These are phyloP conservation scores for Drosophila vallismaia DNA, from an alignment of 2,888 invertebrate species.

Conservation along the genomic window DNA sequence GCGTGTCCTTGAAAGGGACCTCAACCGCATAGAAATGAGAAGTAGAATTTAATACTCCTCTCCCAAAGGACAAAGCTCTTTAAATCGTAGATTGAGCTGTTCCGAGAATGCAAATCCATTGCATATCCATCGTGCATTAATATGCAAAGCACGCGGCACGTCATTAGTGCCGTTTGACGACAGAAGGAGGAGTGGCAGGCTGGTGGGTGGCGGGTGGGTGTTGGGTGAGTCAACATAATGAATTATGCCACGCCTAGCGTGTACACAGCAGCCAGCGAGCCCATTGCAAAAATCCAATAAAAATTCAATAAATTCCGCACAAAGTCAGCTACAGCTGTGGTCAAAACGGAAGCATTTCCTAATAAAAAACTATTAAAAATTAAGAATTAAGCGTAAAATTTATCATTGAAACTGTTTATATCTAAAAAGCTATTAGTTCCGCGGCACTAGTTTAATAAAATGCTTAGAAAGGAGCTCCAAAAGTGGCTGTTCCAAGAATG, in stretches of 20 bases:
- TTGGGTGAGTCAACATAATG: constrained; percentile 70
- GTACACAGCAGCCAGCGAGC: constrained; percentile 65
- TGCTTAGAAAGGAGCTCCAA: neutral
- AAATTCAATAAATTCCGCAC: constrained; percentile 80
- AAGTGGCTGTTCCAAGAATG: neutral
- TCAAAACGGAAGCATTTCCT: constrained; percentile 1
- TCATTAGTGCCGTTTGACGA: constrained; percentile 35
- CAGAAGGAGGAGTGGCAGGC: constrained; percentile 1
- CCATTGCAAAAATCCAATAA: constrained; percentile 72
- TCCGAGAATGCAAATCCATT: constrained; percentile 62
- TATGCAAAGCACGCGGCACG: constrained; percentile 74
- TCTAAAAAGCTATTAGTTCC: neutral
- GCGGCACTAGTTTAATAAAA: neutral
- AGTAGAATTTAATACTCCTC: neutral
- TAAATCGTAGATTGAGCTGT: constrained; percentile 72
- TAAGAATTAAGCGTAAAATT: too few relatives aligned
- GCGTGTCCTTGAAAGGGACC: constrained; percentile 12
- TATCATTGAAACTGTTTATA: too few relatives aligned
- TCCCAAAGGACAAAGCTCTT: constrained; percentile 39
- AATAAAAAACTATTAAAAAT: neutral
- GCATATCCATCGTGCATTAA: constrained; percentile 51
- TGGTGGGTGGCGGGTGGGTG: constrained; percentile 1
- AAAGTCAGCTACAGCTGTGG: constrained; percentile 38
- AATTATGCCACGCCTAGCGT: constrained; percentile 79
- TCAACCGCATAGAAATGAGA: neutral